Evolutionary conservation across 2,888 invertebrate genomes (phyloP), one percentile per base, ranked within the genome.

Genomic region (Brenthis hecate): DNA sequence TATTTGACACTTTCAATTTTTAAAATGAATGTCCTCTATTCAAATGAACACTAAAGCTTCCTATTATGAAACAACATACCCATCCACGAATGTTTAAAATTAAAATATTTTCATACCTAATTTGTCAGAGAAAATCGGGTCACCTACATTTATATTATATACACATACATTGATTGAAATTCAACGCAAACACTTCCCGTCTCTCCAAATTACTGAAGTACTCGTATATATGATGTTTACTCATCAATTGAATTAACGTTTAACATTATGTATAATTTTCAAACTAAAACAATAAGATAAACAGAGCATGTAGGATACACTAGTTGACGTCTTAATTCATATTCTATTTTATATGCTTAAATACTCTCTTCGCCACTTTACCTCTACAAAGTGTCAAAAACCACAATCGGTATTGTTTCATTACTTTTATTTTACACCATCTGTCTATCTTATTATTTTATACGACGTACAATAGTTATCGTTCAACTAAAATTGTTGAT

Each of bases 1-100:
- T 72, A 72, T 72, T 72, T 71, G 72, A 71, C 72, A 72, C 71
- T 57, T 72, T 66, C 58, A 57, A 56, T 66, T 60, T 64, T 56
- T 65, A 56, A 68, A 65, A 68, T 55, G 63, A 68, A 50, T 28
- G 28, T n/a, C 47, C 56, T 55, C 61, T 23, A 48, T 36, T 61
- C 13, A 62, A 54, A 65, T 62, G 56, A 65, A 69, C 61, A 61
- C 58, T 32, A 50, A 61, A 65, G 43, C 51, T 61, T 61, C 61
- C 43, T 61, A 69, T 51, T 28, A 65, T 72, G 65, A 61, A 57
- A 68, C n/a, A 70, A 68, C 55, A 56, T 58, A 65, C 55, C 58
- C 68, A 58, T 55, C 68, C 62, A 71, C 61, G 57, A 60, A 43
- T n/a, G 50, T 57, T 63, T 47, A 36, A 63, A 14, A 56, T 65